Conservation (phyloP, 2,797 vertebrate species). For the Thamnophis elegans region DNA sequence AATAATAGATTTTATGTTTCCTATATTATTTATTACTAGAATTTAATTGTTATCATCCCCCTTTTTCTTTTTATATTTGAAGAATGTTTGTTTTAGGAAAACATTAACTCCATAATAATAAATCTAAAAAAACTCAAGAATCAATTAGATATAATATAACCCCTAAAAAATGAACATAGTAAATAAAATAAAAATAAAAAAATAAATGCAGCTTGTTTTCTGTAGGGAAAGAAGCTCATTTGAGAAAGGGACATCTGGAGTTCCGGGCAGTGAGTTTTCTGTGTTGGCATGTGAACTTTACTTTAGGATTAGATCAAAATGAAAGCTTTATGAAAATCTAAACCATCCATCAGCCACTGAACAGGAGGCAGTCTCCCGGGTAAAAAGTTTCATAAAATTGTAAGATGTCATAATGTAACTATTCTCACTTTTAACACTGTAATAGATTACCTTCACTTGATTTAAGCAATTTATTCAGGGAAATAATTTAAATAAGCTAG, state of each 20-base stretch:
- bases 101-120: not conserved
- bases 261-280: slow-evolving; percentile 60
- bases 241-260: slow-evolving; percentile 67
- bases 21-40: not conserved
- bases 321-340: slow-evolving; percentile 54
- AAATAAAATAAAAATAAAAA: not conserved
- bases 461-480: not conserved
- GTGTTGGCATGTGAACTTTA: slow-evolving; percentile 63
- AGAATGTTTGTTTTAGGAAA: slow-evolving; percentile 12
- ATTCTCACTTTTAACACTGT: not conserved
- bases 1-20: not conserved
- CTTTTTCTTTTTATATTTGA: not conserved
- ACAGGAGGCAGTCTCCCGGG: slow-evolving; percentile 43
- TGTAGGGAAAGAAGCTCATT: slow-evolving; percentile 44
- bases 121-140: not conserved
- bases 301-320: slow-evolving; percentile 67
- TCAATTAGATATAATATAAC: not conserved
- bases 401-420: slow-evolving; percentile 10
- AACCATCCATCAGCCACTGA: slow-evolving; percentile 44
- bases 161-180: not conserved
- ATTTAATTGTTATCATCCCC: not conserved
- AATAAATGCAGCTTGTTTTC: slow-evolving; percentile 22
- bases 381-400: slow-evolving; percentile 13
- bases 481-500: accelerated
- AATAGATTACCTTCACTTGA: not conserved